Conservation (phyloP, 2,113 vertebrate genomes). For the Pygoscelis antarcticus region DNA sequence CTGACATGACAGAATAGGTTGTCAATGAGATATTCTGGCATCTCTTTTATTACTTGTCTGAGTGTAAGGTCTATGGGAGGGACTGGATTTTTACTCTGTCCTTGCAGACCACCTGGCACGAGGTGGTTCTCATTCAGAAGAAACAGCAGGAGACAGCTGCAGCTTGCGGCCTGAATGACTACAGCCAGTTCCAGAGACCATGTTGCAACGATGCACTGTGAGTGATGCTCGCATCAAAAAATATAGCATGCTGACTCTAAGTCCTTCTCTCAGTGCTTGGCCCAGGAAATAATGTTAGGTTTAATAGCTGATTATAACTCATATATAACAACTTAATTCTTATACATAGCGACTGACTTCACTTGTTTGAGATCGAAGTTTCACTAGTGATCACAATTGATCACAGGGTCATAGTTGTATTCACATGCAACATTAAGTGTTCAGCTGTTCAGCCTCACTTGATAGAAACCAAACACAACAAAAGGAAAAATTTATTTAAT, state of each 20-base stretch:
- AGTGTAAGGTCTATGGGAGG: not conserved
- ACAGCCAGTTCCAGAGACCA: not conserved
- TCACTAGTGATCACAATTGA: not conserved
- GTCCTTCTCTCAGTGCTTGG: not conserved
- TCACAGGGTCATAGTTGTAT: not conserved
- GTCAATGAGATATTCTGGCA: not conserved
- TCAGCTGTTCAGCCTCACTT: not conserved
- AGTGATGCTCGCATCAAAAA: not conserved
- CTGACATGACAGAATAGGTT: not conserved
- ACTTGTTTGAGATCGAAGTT: not conserved
- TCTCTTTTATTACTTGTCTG: not conserved
- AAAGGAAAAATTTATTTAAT: not conserved
- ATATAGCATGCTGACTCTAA: not conserved
- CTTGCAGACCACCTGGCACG: not conserved
- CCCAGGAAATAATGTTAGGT: not conserved
- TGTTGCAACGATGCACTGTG: not conserved
- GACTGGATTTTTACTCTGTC: not conserved
- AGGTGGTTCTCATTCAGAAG: not conserved
- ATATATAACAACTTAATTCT: not conserved
- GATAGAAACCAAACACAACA: not conserved
- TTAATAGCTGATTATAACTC: not conserved
- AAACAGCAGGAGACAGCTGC: not conserved
- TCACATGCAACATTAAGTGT: not conserved
- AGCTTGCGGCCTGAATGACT: not conserved
- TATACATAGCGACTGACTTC: not conserved